phyloP scores from a whole-genome alignment of 2,888 invertebrate species.

The Eilema depressum region DNA sequence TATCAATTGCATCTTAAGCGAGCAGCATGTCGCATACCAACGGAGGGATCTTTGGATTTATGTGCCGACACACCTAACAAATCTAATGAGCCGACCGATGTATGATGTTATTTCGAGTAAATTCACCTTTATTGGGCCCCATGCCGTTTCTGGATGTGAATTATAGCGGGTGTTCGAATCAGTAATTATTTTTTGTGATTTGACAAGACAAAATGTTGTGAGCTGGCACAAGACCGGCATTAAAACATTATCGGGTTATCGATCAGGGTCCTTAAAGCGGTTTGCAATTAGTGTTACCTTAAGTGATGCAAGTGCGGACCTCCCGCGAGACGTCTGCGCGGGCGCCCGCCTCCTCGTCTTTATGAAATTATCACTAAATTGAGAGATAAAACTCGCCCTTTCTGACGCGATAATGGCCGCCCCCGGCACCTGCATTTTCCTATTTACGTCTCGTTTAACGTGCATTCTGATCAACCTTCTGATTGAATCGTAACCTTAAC shows the following conservation, averaged over 20 bases:
- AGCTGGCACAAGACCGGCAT: slow-evolving; percentile 69
- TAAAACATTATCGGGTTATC: slow-evolving; percentile 82
- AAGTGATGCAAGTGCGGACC: slow-evolving; percentile 68
- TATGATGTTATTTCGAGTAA: slow-evolving; percentile 43
- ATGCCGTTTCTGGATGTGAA: slow-evolving; percentile 32
- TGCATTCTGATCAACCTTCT: slow-evolving; percentile 44
- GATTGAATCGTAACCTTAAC: slow-evolving; percentile 46
- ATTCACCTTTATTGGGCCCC: slow-evolving; percentile 38
- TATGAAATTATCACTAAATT: slow-evolving; percentile 83
- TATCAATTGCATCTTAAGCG: slow-evolving; percentile 77
- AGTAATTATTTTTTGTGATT: slow-evolving; percentile 54
- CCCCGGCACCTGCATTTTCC: slow-evolving; percentile 65
- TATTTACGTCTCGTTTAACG: slow-evolving; percentile 69
- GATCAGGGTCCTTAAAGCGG: slow-evolving; percentile 79
- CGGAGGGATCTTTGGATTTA: slow-evolving; percentile 54
- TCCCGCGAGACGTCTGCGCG: slow-evolving; percentile 64
- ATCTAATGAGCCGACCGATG: slow-evolving; percentile 47
- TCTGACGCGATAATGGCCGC: slow-evolving; percentile 77
- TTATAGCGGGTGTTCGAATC: slow-evolving; percentile 53
- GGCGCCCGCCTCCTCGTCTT: slow-evolving; percentile 65
- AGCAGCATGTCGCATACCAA: slow-evolving; percentile 73
- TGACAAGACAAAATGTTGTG: slow-evolving; percentile 66
- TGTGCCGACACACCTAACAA: slow-evolving; percentile 51
- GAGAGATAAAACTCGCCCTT: slow-evolving; percentile 78
- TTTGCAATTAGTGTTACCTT: slow-evolving; percentile 77